These are phyloP conservation scores for Polylopha cassiicola DNA, from an alignment of 2,888 invertebrate species.

Conservation along the genomic window DNA sequence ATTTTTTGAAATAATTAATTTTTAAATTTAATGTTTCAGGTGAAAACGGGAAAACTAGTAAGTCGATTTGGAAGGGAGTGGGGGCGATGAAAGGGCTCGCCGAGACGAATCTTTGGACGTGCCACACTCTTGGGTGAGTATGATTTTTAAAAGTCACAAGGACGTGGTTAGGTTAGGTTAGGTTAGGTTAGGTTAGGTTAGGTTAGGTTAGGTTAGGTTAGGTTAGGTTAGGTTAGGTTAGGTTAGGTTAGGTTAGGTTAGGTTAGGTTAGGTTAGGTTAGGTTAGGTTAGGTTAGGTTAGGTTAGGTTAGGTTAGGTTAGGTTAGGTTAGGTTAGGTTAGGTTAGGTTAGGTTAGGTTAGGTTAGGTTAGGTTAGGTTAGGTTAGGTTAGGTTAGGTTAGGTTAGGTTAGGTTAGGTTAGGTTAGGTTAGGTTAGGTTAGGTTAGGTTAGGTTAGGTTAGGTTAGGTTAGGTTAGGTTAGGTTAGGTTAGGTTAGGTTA, in stretches of 20 bases:
- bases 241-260: constrained; percentile 4
- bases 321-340: constrained; percentile 10
- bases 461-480: constrained; percentile 5
- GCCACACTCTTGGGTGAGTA: no score
- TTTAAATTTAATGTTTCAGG: no score
- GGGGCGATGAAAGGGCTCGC: not conserved
- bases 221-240: constrained; percentile 6
- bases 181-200: constrained; percentile 8
- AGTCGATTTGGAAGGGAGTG: no score
- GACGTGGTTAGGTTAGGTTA: not conserved
- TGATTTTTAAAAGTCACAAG: not conserved
- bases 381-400: constrained; percentile 6
- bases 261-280: constrained; percentile 4
- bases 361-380: constrained; percentile 8
- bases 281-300: constrained; percentile 15
- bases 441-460: constrained; percentile 6
- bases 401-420: constrained; percentile 6
- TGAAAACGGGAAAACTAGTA: no score
- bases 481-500: constrained; percentile 5
- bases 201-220: constrained; percentile 7
- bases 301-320: constrained; percentile 14
- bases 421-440: constrained; percentile 12
- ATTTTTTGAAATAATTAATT: no score
- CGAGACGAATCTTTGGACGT: no score
- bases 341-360: constrained; percentile 14